Base-by-base conservation (phyloP, 2,113 vertebrate species). In the Porphyrio hochstetteri region DNA sequence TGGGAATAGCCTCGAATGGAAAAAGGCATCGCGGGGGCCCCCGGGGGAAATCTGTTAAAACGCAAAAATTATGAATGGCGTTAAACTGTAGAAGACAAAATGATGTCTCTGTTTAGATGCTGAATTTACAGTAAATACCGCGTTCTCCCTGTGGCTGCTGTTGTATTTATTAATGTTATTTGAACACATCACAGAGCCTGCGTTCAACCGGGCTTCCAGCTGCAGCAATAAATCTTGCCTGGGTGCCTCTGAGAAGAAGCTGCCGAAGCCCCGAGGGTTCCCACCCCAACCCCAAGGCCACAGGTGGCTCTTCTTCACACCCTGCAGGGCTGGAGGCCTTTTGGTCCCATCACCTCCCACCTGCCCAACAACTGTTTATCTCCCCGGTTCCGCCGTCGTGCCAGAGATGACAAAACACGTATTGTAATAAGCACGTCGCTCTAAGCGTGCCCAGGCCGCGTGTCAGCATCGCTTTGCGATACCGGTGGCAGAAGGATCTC, bases 401-500 rank as follows among this genome's bases (percentile, higher is more conserved):
- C 87, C 38, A 14, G 76, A 25, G 61, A 68, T 38, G 96, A 79
- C 96, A 93, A 76, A 93, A 63, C 16, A 71, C 64, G 8, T 31
- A 50, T 17, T 50, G 71, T 27, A 92, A 67, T 2, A 25, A 67
- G 93, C 28, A 17, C 27, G 59, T 42, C 31, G 79, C 83, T 88
- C 82, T 10, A 20, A 44, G 94, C 74, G 40, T 31, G 83, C 92
- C 93, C 78, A 7, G 94, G 86, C 92, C 52, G 24, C 2, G 83
- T 50, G 92, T 95, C 97, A 96, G 95, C 96, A 63, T 77, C 46
- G 42, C 78, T 95, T 90, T 83, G 96, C 42, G 42, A 82, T 68
- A 68, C 55, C 13, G 24, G 95, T 15, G 20, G 94, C 96, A 97
- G 94, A 77, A 76, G 94, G 91, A 91, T 94, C 82, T 75, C 35